Percentiles rank a stretch among this genome's conserved stretches.
Evolutionary conservation across 2,113 vertebrate genomes (phyloP).

Genomic region (Neolamprologus cancellatus): DNA sequence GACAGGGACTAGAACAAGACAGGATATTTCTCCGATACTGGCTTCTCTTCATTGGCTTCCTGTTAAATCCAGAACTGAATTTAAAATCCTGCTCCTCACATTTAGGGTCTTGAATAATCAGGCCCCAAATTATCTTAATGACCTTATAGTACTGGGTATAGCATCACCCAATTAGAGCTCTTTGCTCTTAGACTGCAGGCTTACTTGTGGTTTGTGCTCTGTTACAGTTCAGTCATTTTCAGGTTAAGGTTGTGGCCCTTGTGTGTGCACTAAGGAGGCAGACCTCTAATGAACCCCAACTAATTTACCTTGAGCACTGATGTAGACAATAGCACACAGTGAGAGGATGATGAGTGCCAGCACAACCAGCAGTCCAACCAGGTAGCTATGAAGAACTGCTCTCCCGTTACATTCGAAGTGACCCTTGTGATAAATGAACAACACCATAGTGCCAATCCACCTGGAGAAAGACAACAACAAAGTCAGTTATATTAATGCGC

Average conservation of each 20-base stretch:
- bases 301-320: conserved; percentile 89
- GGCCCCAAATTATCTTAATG: background rate
- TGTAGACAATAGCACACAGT: conserved; percentile 77
- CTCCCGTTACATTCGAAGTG: conserved; percentile 78
- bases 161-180: background rate
- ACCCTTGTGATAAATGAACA: conserved; percentile 78
- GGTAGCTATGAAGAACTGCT: conserved; percentile 77
- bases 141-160: background rate
- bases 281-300: background rate
- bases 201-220: background rate
- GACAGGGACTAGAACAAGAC: fast-evolving
- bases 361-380: conserved; percentile 82
- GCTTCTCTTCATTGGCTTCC: background rate
- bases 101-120: background rate
- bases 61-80: background rate
- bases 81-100: background rate
- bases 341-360: conserved; percentile 80
- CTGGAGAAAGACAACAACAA: conserved; percentile 44
- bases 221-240: background rate
- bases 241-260: background rate
- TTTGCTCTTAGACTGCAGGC: background rate
- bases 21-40: background rate
- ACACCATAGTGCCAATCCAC: conserved; percentile 83
- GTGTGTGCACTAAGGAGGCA: background rate
- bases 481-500: background rate